Base-by-base conservation (phyloP, 2,113 vertebrate species). In the Polyodon spathula region DNA sequence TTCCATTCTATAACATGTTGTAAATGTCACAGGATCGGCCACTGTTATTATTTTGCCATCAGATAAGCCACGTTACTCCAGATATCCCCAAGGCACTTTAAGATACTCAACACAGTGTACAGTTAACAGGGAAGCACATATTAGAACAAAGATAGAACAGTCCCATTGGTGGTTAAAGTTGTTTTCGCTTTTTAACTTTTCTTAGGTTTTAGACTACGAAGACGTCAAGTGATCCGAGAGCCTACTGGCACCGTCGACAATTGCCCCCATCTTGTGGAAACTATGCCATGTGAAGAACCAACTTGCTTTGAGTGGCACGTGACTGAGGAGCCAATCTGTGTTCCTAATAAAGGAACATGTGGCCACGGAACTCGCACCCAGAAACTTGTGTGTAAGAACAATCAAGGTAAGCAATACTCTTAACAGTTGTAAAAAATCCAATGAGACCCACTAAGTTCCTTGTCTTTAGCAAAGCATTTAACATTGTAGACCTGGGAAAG, bases 191-290 rank as follows among this genome's bases (percentile, higher is more conserved):
- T 68, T 62, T 59, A 12, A 66, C 0, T 65, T 58, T 1, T 71
- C 53, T 7, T 73, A 97, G 95, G 92, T 54, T 95, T 93, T 71
- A 89, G 74, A 76, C 84, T 86, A 72, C 90, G 95, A 58, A 85
- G 76, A 4, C 86, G 95, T 43, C 79, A 86, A 4, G 77, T 94
- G 27, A 6, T 90, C 0, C 80, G 84, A 70, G 87, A 91, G 68
- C 74, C 86, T 0, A 76, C 74, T 11, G 81, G 73, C 39, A 68
- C 73, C 10, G 39, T 57, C 5, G 79, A 80, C 0, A 72, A 37
- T 0, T 97, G 95, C 68, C 89, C 89, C 0, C 94, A 97, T 59
- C 68, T 95, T 67, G 63, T 80, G 37, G 96, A 99, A 72, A 86
- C 87, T 17, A 68, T 93, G 61, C 92, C 89, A 1, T 99, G 96